A percentile compares a stretch with the other conserved stretches of the same genome.
phyloP scores from a whole-genome alignment of 2,888 invertebrate species.

The Siphonodentalium dalli region DNA sequence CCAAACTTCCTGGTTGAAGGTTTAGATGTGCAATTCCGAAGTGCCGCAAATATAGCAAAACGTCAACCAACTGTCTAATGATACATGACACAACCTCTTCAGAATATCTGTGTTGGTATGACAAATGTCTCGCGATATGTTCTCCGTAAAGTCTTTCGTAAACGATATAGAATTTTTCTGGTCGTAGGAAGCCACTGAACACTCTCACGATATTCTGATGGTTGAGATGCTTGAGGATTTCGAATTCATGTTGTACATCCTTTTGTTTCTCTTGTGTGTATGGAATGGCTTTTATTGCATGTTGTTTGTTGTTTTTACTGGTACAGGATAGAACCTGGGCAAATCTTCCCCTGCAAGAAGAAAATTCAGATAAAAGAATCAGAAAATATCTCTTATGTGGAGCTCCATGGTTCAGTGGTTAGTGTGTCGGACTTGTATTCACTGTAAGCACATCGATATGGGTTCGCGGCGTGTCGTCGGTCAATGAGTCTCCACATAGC shows the following conservation, averaged over 20 bases:
- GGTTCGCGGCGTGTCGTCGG: too few species aligned
- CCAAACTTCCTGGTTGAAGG: slow-evolving; percentile 92
- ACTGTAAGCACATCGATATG: too few species aligned
- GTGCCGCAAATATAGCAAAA: slow-evolving; percentile 89
- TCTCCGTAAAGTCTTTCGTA: slow-evolving; percentile 78
- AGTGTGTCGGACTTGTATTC: too few species aligned
- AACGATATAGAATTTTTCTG: slow-evolving; percentile 63
- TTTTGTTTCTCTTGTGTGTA: slow-evolving; percentile 60
- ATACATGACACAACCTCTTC: slow-evolving; percentile 91
- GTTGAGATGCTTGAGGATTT: slow-evolving; percentile 76
- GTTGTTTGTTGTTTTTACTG: slow-evolving; percentile 72
- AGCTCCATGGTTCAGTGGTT: too few species aligned
- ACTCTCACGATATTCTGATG: slow-evolving; percentile 83
- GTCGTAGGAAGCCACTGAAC: slow-evolving; percentile 66
- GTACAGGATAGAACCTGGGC: slow-evolving; percentile 31
- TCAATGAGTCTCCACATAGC: too few species aligned
- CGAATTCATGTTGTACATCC: slow-evolving; percentile 79
- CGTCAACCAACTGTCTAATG: slow-evolving; percentile 74
- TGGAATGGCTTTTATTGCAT: slow-evolving; percentile 80
- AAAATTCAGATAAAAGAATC: too few species aligned
- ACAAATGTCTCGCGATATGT: slow-evolving; percentile 86
- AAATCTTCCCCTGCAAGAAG: slow-evolving; percentile 76
- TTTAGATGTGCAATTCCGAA: slow-evolving; percentile 71
- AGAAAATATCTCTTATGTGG: too few species aligned
- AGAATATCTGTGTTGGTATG: slow-evolving; percentile 86